Base-by-base conservation (phyloP, 2,797 vertebrate species). In the Ceyx erithaca region DNA sequence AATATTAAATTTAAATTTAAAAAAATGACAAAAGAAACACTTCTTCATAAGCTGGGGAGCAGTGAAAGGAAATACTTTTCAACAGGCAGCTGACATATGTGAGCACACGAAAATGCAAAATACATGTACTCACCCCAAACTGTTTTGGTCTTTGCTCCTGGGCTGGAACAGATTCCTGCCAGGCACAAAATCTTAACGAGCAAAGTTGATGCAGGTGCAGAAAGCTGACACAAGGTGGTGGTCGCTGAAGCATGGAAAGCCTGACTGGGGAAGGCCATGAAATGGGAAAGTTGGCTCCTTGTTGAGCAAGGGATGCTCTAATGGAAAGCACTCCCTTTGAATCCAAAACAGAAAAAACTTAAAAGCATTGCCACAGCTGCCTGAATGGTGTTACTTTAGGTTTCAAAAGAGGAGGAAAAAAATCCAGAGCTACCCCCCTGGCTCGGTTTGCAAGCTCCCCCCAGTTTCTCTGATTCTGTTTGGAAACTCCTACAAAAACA, bases 281-380 rank as follows among this genome's bases (percentile, higher is more conserved):
- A 90, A 95, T 75, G 88, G 80, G 86, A 72, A 41, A 72, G 71
- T 72, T 91, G 90, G 96, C 92, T 82, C 57, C 68, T 54, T 54
- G 37, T 52, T 5, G 9, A 54, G 73, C 63, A 25, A 30, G 26
- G 57, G 87, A 81, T 86, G 89, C 64, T 87, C 54, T 90, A 84
- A 92, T 77, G 73, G 83, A 87, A 90, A 93, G 78, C 57, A 13
- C 37, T 87, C 45, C 79, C 70, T 80, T 43, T 87, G 87, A 94
- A 70, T 10, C 61, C 41, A 46, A 46, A 73, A 87, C 87, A 94
- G n/a, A n/a, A 96, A 80, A 85, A 61, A 68, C 85, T 77, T 93
- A 92, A 92, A 94, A 92, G 91, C 83, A 57, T 82, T 9, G 0
- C 80, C 91, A 91, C 75, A 92, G 87, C 91, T 90, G 80, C 68